Evolutionary conservation across 2,888 invertebrate genomes (phyloP), one percentile per base, ranked within the genome.

Genomic region (Rhogogaster chlorosoma): DNA sequence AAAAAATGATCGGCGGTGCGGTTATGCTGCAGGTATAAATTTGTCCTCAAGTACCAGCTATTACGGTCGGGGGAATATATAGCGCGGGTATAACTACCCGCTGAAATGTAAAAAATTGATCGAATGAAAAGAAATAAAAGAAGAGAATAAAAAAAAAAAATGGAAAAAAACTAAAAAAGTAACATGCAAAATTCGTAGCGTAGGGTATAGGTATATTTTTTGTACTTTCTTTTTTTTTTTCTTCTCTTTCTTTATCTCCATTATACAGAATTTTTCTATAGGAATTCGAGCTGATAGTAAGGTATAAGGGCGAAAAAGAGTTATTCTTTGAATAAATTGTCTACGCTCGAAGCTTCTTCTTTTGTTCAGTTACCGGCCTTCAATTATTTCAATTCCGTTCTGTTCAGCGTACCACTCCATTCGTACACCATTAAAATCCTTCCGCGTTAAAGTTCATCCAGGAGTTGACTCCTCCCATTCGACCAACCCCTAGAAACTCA

Each of bases 351-450:
- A 80, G n/a, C 38, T 80, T 61, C 38, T 61, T 36, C 80, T 80
- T 61, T 38, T 38, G 80, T 80, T 80, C 80, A 61, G 80, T 38
- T 80, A 61, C 61, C 61, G 61, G 57, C 38, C 80, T 80, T 80
- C 80, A 80, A 80, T 80, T 80, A 80, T 80, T 80, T 80, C 80
- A 61, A 80, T 80, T 80, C 80, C 61, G 80, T 80, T 80, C 57
- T 29, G n/a, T 26, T 29, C 61, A 10, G 0, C 22, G 36, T 38
- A 22, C 32, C 61, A 29, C 53, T 53, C 80, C 38, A 80, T 61
- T 49, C 80, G 57, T 61, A 80, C 57, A 80, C 80, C 80, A 80
- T 80, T 80, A 80, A 80, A 80, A 80, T 80, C 57, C 57, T 61
- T 61, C 32, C 61, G 38, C 80, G 80, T 80, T 57, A 38, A 80